Evolutionary conservation across 2,797 vertebrate genomes (phyloP).

Genomic region (Apodemus agrarius): DNA sequence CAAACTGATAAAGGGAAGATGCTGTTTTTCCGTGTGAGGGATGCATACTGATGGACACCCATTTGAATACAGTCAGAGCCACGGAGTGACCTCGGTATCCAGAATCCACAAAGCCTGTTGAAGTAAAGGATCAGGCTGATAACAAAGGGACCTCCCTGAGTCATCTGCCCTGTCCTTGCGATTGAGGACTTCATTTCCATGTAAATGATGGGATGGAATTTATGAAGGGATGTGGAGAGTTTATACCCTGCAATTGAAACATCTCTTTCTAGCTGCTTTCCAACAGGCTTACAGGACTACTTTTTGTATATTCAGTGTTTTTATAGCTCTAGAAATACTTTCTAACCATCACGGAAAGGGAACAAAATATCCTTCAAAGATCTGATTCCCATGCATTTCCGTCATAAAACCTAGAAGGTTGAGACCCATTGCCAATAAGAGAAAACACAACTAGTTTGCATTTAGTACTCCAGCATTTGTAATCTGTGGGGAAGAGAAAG

Average conservation of each 20-base stretch:
- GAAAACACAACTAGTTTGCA: slow-evolving; percentile 40
- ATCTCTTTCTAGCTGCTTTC: slow-evolving; percentile 58
- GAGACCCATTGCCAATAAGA: slow-evolving; percentile 8
- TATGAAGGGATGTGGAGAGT: slow-evolving; percentile 56
- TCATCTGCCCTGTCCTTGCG: slow-evolving; percentile 82
- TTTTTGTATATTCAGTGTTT: slow-evolving; percentile 68
- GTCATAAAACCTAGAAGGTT: slow-evolving; percentile 58
- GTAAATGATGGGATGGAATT: slow-evolving; percentile 74
- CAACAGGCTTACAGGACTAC: neutral
- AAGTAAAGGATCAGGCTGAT: slow-evolving; percentile 81
- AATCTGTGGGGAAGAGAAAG: neutral
- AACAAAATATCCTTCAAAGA: slow-evolving; percentile 70
- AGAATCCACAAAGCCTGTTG: slow-evolving; percentile 83
- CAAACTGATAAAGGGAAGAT: slow-evolving; percentile 84
- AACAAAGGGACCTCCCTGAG: slow-evolving; percentile 78
- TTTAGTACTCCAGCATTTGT: neutral
- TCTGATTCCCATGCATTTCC: slow-evolving; percentile 70
- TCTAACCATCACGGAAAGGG: slow-evolving; percentile 65
- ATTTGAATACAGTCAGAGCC: slow-evolving; percentile 82
- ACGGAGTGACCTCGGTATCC: slow-evolving; percentile 85
- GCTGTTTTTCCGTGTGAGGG: slow-evolving; percentile 87
- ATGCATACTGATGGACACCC: slow-evolving; percentile 85
- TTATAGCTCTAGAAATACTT: slow-evolving; percentile 64
- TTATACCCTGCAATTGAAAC: slow-evolving; percentile 48
- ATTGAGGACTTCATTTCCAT: slow-evolving; percentile 76